Evolutionary conservation across 1,140 invertebrate species (phyloP), one percentile per base, ranked within the genome.

Genomic region (Callitettix versicolor): DNA sequence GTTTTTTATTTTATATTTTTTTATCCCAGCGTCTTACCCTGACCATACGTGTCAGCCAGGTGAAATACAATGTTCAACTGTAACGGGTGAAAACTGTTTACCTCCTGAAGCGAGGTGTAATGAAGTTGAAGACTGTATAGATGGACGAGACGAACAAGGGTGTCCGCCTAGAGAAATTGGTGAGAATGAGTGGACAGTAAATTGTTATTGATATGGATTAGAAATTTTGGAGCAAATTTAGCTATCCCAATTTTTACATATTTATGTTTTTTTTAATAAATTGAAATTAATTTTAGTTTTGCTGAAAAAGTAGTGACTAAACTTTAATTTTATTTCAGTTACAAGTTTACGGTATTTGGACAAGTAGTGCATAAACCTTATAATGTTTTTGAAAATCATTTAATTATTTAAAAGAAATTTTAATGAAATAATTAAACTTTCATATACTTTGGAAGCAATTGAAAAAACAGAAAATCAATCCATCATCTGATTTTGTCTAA

Each of bases 81-180:
- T 44, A 47, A 48, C 69, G 15, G 68, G 69, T 56, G 77, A 78
- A 40, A 60, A 67, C 53, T 83, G 80, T 65, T 71, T 82, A 34
- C 65, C 71, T 36, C 60, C 69, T 58, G 65, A 71, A 46, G 67
- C 67, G 15, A 67, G 69, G 17, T 78, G 76, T 58, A 68, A 76
- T 42, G 65, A 69, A 18, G 36, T 61, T 0, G 2, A 51, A n/a
- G 72, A 81, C 53, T 81, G 79, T 62, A 52, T 58, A 5, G 76
- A 79, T 54, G 64, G 66, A 26, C 71, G 71, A 18, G 77, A 79
- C 61, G 78, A 79, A 65, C 21, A 62, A 5, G 67, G 65, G 17
- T 74, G 73, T 38, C 48, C 48, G 30, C n/a, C 18, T 3, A 41
- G 3, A 41, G 5, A 3, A 41, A 3, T 12, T 41, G 40, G n/a